Conservation (phyloP, 2,797 vertebrate species). For the Phyllotis vaccarum region DNA sequence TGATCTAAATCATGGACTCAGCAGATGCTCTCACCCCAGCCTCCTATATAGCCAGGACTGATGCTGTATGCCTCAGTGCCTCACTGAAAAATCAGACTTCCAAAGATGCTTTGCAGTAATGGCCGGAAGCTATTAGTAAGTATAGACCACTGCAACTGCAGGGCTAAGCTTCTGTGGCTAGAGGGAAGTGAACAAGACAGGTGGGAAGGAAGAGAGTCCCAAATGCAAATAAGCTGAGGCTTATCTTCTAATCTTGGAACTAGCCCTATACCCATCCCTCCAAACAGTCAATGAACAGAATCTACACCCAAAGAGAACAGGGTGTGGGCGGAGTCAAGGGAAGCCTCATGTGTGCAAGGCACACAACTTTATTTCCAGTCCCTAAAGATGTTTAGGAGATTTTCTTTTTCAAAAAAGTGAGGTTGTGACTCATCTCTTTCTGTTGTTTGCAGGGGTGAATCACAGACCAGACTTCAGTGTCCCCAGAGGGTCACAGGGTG, state of each 20-base stretch:
- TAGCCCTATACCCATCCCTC: background rate
- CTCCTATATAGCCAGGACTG: background rate
- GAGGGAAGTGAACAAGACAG: no score
- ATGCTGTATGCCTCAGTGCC: background rate
- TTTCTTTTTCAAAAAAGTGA: background rate
- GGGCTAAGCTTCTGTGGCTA: background rate
- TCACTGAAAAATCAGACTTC: background rate
- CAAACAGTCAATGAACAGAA: background rate
- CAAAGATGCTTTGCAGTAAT: background rate
- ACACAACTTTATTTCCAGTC: background rate
- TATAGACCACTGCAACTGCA: background rate
- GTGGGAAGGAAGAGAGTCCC: background rate
- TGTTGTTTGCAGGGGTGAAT: background rate
- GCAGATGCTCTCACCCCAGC: background rate
- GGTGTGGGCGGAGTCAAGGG: background rate
- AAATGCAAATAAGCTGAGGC: background rate
- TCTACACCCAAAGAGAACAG: background rate
- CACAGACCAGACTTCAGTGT: background rate
- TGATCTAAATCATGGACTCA: background rate
- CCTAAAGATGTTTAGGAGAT: background rate
- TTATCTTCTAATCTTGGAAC: background rate
- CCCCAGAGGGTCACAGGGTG: background rate
- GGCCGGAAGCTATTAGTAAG: background rate
- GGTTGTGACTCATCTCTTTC: background rate
- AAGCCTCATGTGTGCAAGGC: fast-evolving